Percentiles rank a stretch among this genome's conserved stretches.
phyloP scores from a whole-genome alignment of 2,113 vertebrate species.

The Thamnaconus septentrionalis region DNA sequence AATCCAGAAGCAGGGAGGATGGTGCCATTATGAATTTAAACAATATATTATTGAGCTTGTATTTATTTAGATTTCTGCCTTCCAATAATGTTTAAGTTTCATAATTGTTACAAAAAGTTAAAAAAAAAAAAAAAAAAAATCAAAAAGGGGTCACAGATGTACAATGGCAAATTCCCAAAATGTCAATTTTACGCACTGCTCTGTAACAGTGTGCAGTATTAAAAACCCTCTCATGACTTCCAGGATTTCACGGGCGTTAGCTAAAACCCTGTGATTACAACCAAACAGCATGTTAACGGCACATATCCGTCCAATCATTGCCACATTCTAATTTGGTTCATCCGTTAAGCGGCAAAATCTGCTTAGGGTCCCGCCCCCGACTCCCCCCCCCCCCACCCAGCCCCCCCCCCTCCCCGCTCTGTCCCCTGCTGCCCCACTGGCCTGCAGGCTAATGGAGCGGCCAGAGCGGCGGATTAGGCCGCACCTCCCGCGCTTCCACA shows the following conservation, averaged over 20 bases:
- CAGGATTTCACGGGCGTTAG: constrained; percentile 31
- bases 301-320: constrained; percentile 65
- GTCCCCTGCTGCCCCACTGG: constrained; percentile 55
- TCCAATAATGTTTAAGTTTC: too few relatives aligned
- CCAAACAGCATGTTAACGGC: constrained; percentile 53
- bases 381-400: constrained; percentile 58
- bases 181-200: too few relatives aligned
- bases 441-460: constrained; percentile 65
- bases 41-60: too few relatives aligned
- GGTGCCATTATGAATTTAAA: too few relatives aligned
- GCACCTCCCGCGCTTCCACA: not conserved
- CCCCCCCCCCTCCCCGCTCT: constrained; percentile 59
- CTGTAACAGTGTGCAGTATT: not conserved
- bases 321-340: constrained; percentile 85
- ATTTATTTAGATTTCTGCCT: too few relatives aligned
- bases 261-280: constrained; percentile 59
- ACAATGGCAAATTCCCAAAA: too few relatives aligned
- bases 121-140: too few relatives aligned
- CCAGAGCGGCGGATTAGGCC: constrained; percentile 53
- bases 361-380: constrained; percentile 69
- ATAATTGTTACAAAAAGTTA: too few relatives aligned
- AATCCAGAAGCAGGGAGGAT: too few relatives aligned
- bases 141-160: too few relatives aligned
- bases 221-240: constrained; percentile 29
- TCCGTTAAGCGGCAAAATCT: constrained; percentile 83